Percentiles rank a stretch among this genome's conserved stretches.
These are phyloP conservation scores for Maconellicoccus hirsutus DNA, from an alignment of 1,140 invertebrate species.

Conservation along the genomic window DNA sequence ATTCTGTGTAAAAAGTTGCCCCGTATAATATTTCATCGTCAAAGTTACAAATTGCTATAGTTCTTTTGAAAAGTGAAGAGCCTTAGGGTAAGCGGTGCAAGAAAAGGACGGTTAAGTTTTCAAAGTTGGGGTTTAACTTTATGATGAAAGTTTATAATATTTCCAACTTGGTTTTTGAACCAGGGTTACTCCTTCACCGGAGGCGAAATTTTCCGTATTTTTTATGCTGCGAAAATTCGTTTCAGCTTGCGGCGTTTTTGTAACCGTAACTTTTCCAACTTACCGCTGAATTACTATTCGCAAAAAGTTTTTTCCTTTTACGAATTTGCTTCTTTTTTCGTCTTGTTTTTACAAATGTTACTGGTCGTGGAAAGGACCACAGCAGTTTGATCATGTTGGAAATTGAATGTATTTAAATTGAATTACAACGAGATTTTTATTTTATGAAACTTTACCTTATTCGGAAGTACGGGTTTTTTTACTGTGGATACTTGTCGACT, in stretches of 20 bases:
- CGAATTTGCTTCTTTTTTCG: neutral
- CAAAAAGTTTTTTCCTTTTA: neutral
- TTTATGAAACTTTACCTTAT: neutral
- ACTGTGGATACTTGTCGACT: too few relatives aligned
- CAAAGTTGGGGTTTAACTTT: slow-evolving; percentile 8
- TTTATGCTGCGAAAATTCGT: slow-evolving; percentile 4
- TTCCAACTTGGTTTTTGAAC: slow-evolving; percentile 2
- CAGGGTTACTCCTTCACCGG: slow-evolving; percentile 1
- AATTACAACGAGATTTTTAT: neutral
- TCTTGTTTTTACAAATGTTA: slow-evolving; percentile 1
- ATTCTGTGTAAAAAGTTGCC: neutral
- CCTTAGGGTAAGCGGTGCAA: slow-evolving; percentile 6
- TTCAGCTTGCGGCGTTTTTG: neutral
- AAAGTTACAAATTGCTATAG: slow-evolving; percentile 9
- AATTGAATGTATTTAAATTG: neutral
- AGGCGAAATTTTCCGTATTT: slow-evolving; percentile 8
- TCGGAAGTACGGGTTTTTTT: too few relatives aligned
- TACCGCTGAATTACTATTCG: neutral
- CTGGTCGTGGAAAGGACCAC: neutral
- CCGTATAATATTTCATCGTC: slow-evolving; percentile 8
- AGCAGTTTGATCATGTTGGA: neutral
- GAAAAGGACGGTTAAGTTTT: slow-evolving; percentile 3
- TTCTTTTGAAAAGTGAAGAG: neutral
- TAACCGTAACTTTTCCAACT: neutral
- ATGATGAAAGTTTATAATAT: slow-evolving; percentile 10